These are phyloP conservation scores for Hedya salicella DNA, from an alignment of 2,888 invertebrate genomes.

Conservation along the genomic window DNA sequence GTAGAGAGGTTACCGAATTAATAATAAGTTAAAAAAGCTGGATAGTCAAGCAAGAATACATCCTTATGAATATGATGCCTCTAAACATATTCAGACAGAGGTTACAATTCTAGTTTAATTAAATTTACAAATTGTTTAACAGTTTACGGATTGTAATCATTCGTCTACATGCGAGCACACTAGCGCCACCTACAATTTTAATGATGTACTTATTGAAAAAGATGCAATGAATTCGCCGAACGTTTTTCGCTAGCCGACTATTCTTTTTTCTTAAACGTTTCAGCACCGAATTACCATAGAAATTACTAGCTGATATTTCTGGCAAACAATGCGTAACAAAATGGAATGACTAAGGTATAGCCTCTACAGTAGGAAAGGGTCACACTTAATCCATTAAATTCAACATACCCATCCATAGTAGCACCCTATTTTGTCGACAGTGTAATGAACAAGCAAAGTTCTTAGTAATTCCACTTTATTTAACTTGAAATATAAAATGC, in stretches of 20 bases:
- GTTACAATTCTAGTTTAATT: too few species aligned
- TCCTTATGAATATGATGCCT: too few species aligned
- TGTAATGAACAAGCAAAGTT: slow-evolving; percentile 47
- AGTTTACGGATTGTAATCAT: too few species aligned
- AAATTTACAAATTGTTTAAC: too few species aligned
- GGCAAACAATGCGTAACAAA: slow-evolving; percentile 49
- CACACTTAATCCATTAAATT: slow-evolving; percentile 55
- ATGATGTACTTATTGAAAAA: too few species aligned
- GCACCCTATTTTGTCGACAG: slow-evolving; percentile 21
- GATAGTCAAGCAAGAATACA: too few species aligned
- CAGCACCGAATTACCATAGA: too few species aligned
- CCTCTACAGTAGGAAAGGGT: slow-evolving; percentile 56
- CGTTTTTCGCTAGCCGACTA: neutral
- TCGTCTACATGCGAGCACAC: neutral
- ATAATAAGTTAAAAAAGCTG: too few species aligned
- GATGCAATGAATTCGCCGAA: too few species aligned
- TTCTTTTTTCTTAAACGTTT: too few species aligned
- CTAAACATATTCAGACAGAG: too few species aligned
- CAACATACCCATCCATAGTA: slow-evolving; percentile 58
- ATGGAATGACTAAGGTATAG: slow-evolving; percentile 73
- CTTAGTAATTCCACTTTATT: slow-evolving; percentile 79
- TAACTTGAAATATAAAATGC: slow-evolving; percentile 33
- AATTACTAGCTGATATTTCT: neutral
- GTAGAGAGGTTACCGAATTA: too few species aligned
- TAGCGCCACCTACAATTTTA: neutral